These are phyloP conservation scores for Hylaea fasciaria DNA, from an alignment of 2,888 invertebrate genomes.

Conservation along the genomic window DNA sequence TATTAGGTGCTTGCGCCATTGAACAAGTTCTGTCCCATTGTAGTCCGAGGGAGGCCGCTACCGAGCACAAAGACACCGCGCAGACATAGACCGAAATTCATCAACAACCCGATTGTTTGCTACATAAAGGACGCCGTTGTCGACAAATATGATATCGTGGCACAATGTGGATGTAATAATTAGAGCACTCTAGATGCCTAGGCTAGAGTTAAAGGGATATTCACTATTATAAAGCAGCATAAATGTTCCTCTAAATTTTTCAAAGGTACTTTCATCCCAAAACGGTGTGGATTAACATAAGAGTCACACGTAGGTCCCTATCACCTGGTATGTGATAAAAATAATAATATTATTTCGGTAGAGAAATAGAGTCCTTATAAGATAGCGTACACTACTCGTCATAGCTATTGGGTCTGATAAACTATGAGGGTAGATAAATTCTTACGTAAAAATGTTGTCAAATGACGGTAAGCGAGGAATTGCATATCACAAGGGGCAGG, in stretches of 20 bases:
- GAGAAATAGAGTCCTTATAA: too few species aligned
- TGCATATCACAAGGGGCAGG: conserved; percentile 52
- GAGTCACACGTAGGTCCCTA: too few species aligned
- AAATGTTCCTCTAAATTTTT: neutral
- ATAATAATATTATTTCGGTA: too few species aligned
- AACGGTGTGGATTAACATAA: too few species aligned
- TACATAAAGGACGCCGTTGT: conserved; percentile 84
- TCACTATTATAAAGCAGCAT: neutral
- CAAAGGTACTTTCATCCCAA: too few species aligned
- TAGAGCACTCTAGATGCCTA: conserved; percentile 65
- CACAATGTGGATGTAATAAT: conserved; percentile 81
- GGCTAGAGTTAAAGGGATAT: conserved; percentile 44
- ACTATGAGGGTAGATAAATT: conserved; percentile 25
- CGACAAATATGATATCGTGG: conserved; percentile 83
- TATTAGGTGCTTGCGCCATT: conserved; percentile 84
- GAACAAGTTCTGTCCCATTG: conserved; percentile 85
- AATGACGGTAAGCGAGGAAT: conserved; percentile 35
- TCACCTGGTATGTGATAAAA: too few species aligned
- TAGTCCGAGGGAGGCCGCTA: conserved; percentile 76
- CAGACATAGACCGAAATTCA: conserved; percentile 85
- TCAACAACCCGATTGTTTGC: conserved; percentile 85
- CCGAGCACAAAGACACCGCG: conserved; percentile 79
- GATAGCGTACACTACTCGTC: too few species aligned
- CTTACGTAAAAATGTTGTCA: conserved; percentile 31
- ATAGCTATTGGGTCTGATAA: neutral